A percentile compares a stretch with the other conserved stretches of the same genome.
Evolutionary conservation across 2,888 invertebrate genomes (phyloP).

Genomic region (Mesorhabditis sp.): DNA sequence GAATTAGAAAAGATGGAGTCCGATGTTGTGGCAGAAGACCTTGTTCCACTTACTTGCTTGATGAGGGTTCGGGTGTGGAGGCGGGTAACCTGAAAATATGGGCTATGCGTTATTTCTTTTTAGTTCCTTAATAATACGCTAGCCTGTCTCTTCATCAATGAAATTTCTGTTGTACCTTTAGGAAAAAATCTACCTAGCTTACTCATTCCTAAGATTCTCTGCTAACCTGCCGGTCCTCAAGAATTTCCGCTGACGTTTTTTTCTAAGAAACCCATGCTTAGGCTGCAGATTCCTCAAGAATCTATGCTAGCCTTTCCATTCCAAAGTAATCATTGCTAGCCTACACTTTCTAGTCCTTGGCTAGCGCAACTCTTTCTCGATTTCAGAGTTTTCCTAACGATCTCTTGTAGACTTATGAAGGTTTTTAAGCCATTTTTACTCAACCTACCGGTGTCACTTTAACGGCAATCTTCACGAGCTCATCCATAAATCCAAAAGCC

Average conservation of each 20-base stretch:
- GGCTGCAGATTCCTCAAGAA: too few species aligned
- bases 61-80: conserved; percentile 48
- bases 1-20: conserved; percentile 45
- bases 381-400: too few species aligned
- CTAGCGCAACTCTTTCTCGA: too few species aligned
- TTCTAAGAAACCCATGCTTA: too few species aligned
- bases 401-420: too few species aligned
- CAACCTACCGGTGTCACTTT: neutral
- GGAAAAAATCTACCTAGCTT: neutral
- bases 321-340: too few species aligned
- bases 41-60: conserved; percentile 48
- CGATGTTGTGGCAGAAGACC: conserved; percentile 46
- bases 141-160: neutral
- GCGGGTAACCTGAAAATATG: conserved; percentile 32
- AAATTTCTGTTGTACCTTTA: neutral
- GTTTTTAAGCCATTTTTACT: too few species aligned
- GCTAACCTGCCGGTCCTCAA: too few species aligned
- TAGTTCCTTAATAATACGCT: neutral
- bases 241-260: too few species aligned
- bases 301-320: too few species aligned
- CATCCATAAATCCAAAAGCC: conserved; percentile 14
- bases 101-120: neutral
- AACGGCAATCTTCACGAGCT: conserved; percentile 14
- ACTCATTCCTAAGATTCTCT: neutral
- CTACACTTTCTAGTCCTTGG: too few species aligned